Base-by-base conservation (phyloP, 2,113 vertebrate species). In the Maylandia zebra region DNA sequence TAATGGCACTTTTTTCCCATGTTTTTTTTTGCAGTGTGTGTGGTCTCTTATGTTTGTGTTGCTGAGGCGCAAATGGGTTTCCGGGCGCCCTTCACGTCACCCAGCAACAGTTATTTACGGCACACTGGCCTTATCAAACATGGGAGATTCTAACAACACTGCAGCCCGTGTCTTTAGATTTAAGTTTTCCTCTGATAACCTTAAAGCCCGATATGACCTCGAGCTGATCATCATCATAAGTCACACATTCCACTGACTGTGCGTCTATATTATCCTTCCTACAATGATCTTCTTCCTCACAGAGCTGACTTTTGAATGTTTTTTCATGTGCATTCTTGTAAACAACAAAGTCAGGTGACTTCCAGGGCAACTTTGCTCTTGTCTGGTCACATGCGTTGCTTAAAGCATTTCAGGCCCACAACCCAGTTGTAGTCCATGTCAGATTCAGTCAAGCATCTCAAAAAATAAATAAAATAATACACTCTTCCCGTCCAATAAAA, bases 21-120 rank as follows among this genome's bases (percentile, higher is more conserved):
- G 43, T 10, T 85, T 88, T 85, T 88, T 92, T 88, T 91, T 92
- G 71, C 88, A 93, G 92, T 79, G 87, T 82, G 48, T 50, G 11
- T 32, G 19, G 61, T 66, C 32, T 83, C 55, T 56, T 52, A 43
- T 64, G 76, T 91, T 86, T 76, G 64, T 87, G 53, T 87, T 92
- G 82, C 84, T 79, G 78, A 66, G 69, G 13, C 83, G 50, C 81
- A 86, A 84, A 85, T 88, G 88, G 36, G 90, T 94, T 95, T 93
- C 90, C 86, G 59, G 85, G 76, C 64, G 43, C 74, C 61, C 74
- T 83, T 50, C 87, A 83, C 59, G 34, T 27, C 76, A 55, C 3
- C 48, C 83, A 71, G 82, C 83, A 59, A 86, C 89, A 84, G 85
- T 86, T 81, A 90, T 22, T 34, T 84, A 78, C n/a, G 84, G 53